Conservation (phyloP, 1,140 invertebrate genomes). For the Trypoxylus dichotomus region DNA sequence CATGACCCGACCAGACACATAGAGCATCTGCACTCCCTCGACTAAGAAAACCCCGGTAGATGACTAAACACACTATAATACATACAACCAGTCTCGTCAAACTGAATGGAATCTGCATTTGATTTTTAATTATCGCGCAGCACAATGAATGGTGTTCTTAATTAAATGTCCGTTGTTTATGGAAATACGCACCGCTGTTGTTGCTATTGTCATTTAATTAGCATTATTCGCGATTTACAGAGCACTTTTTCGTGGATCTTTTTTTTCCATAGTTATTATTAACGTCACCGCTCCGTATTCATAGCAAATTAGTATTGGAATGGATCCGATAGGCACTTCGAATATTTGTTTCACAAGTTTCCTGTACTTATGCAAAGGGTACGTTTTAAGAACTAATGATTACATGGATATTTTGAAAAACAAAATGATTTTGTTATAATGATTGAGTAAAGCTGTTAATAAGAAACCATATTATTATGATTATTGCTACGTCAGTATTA, state of each 20-base stretch:
- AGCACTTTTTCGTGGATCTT: background rate
- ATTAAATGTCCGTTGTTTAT: constrained; percentile 20
- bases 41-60: constrained; percentile 13
- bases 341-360: no score
- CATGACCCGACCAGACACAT: constrained; percentile 9
- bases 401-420: no score
- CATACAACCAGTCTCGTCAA: background rate
- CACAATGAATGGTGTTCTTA: constrained; percentile 24
- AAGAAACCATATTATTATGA: no score
- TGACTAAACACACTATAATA: background rate
- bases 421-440: no score
- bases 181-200: constrained; percentile 5
- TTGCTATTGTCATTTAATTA: constrained; percentile 23
- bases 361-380: no score
- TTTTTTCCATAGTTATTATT: background rate
- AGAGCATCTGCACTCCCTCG: constrained; percentile 5
- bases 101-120: constrained; percentile 19
- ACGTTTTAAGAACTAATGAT: no score
- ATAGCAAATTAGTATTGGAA: background rate
- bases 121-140: constrained; percentile 18
- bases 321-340: background rate
- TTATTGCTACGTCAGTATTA: no score
- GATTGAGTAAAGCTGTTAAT: no score
- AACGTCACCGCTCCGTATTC: background rate
- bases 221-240: constrained; percentile 7